Percentiles rank a stretch among this genome's conserved stretches.
Conservation (phyloP, 2,888 invertebrate species). For the Punctoribates punctum region DNA sequence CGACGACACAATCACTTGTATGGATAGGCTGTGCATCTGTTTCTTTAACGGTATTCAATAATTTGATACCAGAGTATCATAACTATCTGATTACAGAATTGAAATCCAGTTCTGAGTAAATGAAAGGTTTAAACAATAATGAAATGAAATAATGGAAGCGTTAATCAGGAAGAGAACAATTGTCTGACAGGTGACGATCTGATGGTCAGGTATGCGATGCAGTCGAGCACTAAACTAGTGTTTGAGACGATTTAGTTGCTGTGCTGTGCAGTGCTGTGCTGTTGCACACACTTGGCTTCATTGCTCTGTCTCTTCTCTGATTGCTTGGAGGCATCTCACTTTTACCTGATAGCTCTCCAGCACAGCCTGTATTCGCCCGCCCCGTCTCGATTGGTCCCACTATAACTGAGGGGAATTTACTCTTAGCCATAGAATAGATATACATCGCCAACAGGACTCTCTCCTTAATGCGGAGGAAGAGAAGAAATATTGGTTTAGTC, state of each 20-base stretch:
- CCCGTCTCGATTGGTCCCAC: constrained; percentile 25
- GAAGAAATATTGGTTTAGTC: constrained; percentile 4
- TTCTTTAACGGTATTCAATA: neutral
- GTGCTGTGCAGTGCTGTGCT: constrained; percentile 1
- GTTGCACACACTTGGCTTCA: constrained; percentile 16
- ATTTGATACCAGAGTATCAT: neutral
- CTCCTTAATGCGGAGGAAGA: constrained; percentile 17
- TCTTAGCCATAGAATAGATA: neutral
- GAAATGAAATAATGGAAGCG: neutral
- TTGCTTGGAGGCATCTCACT: constrained; percentile 29
- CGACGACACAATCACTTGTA: too few species aligned
- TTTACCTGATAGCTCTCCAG: constrained; percentile 19
- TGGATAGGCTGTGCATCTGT: neutral
- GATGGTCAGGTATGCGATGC: constrained; percentile 21
- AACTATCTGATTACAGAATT: neutral
- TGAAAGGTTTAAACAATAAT: constrained; percentile 13
- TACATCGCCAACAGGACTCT: neutral
- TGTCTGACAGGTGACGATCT: constrained; percentile 9
- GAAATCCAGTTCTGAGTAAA: neutral
- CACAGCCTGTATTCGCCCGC: neutral
- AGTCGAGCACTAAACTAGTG: neutral
- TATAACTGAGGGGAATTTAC: constrained; percentile 13
- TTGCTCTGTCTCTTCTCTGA: constrained; percentile 23
- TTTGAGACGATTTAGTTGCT: neutral
- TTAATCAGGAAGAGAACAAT: constrained; percentile 16